Evolutionary conservation across 1,140 invertebrate species (phyloP), one percentile per base, ranked within the genome.

Genomic region (Neotoxoptera formosana): DNA sequence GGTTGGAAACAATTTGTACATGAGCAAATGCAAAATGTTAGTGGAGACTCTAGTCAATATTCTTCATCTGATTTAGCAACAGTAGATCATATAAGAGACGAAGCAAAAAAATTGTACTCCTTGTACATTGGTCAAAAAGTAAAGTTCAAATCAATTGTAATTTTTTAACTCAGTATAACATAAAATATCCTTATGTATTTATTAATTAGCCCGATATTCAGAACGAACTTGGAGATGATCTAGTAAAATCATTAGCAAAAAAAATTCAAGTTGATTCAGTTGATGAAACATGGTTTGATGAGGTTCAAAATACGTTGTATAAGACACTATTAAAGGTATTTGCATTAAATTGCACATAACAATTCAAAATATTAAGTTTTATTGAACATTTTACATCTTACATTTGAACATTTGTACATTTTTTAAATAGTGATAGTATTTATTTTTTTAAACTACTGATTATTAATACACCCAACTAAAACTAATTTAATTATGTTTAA

Each of bases 271-370:
- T 96, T 94, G 96, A 97, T 94, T 94, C 95, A 7, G 96, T 97
- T 23, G 96, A 96, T 86, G 97, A 98, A 94, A 95, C 95, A 8
- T 98, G 98, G 96, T 99, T 99, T 95, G 98, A 99, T 95, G 97
- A 98, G 93, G 96, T 98, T 23, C 97, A 98, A 95, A 95, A 96
- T 92, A 96, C 96, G 89, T 96, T 97, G 48, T 97, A 97, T 91
- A 96, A 97, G 36, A 97, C 97, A 94, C 95, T 98, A 56, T 96
- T 93, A 45, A 93, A 93, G 47, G 91, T 93, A 93, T 56, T 25
- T 83, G 56, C 8, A 53, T 41, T 2, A 41, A 41, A 41, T 41
- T 41, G n/a, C n/a, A n/a, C n/a, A 7, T 60, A 60, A 9, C 7
- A 60, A 17, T 34, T 51, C 3, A 51, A 51, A 51, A 51, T 51